phyloP scores from a whole-genome alignment of 2,888 invertebrate genomes.

The Synergus umbraculus region DNA sequence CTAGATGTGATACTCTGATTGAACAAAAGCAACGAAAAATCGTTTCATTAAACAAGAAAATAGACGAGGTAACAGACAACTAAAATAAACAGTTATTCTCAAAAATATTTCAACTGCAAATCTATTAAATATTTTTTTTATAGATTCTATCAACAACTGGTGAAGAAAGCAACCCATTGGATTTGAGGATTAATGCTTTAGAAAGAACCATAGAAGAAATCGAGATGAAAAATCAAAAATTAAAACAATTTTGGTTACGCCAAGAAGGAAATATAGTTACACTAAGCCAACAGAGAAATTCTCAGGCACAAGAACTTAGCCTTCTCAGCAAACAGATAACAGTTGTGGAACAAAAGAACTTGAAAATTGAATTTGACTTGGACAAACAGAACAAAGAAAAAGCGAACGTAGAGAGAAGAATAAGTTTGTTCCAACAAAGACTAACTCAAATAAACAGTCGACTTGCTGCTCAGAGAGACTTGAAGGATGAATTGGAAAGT shows the following conservation, averaged over 20 bases:
- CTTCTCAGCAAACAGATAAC: constrained; percentile 84
- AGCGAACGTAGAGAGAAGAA: constrained; percentile 80
- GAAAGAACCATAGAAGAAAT: constrained; percentile 83
- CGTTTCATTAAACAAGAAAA: constrained; percentile 78
- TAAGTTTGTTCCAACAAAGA: constrained; percentile 82
- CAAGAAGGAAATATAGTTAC: constrained; percentile 86
- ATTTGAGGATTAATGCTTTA: constrained; percentile 82
- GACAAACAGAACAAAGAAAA: constrained; percentile 81
- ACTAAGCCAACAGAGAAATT: constrained; percentile 84
- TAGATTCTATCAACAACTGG: constrained; percentile 62
- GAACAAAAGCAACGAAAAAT: constrained; percentile 79
- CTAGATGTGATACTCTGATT: constrained; percentile 76
- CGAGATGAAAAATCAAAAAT: constrained; percentile 81
- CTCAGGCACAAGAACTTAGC: constrained; percentile 84
- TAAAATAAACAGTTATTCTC: constrained; percentile 20
- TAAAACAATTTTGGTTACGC: constrained; percentile 88
- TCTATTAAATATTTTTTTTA: constrained; percentile 33
- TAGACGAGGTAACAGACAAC: constrained; percentile 75
- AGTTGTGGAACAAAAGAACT: constrained; percentile 86
- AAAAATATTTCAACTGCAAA: constrained; percentile 15
- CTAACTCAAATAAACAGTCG: constrained; percentile 78
- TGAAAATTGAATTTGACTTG: constrained; percentile 84
- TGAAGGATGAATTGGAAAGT: constrained; percentile 79
- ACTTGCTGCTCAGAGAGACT: constrained; percentile 78
- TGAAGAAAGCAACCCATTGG: constrained; percentile 79